Percentiles rank a stretch among this genome's conserved stretches.
Evolutionary conservation across 1,140 invertebrate species (phyloP).

Genomic region (Zaprionus ornatus): DNA sequence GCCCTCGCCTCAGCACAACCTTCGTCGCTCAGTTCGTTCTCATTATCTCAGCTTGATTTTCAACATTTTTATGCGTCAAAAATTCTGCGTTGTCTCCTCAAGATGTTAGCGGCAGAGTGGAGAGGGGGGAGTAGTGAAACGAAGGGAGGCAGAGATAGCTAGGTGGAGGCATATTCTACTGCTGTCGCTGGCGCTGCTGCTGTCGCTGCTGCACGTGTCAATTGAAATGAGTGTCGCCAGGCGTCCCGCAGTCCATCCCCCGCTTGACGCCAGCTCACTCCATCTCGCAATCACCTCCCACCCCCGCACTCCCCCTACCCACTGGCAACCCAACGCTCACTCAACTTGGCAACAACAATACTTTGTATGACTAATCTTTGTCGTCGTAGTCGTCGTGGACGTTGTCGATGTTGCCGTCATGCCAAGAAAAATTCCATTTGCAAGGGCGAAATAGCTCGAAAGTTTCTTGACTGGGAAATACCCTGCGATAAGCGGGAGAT

Average conservation of each 20-base stretch:
- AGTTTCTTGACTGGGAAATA: constrained; percentile 17
- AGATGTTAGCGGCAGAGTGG: not conserved
- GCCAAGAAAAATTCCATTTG: constrained; percentile 56
- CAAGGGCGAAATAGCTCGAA: constrained; percentile 31
- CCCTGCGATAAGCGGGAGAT: not conserved
- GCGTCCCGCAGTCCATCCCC: constrained; percentile 65
- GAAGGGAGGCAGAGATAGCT: not conserved
- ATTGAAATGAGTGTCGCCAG: constrained; percentile 79
- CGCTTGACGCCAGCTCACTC: constrained; percentile 12
- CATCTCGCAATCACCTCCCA: not conserved
- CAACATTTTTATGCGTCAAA: constrained; percentile 65
- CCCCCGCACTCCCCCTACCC: constrained; percentile 1
- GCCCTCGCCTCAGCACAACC: not conserved
- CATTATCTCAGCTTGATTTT: constrained; percentile 63
- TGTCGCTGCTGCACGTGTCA: constrained; percentile 48
- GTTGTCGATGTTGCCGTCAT: constrained; percentile 60
- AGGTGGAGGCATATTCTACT: constrained; percentile 29
- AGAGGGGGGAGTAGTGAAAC: not conserved
- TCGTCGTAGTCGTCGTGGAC: constrained; percentile 55
- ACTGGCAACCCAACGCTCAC: not conserved
- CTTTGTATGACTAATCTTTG: constrained; percentile 79
- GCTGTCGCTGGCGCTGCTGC: not conserved
- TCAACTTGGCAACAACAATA: constrained; percentile 38
- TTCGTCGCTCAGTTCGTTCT: constrained; percentile 21
- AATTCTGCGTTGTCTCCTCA: constrained; percentile 51